Evolutionary conservation across 2,797 vertebrate species (phyloP), one percentile per base, ranked within the genome.

Genomic region (Diceros bicornis): DNA sequence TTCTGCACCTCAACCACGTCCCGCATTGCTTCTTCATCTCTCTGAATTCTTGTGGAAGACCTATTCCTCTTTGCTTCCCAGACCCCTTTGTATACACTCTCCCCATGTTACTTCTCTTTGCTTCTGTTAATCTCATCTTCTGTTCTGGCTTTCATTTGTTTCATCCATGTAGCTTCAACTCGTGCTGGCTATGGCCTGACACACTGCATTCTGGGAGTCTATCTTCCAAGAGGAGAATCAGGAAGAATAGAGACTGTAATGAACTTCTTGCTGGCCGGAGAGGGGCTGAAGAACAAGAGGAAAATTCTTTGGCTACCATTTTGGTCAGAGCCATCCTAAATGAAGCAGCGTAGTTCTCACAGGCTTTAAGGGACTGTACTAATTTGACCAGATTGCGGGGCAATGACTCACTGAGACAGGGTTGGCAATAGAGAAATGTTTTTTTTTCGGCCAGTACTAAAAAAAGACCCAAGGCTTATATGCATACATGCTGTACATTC

Each of bases 361-460:
- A 84, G 83, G 44, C 94, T 94, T 89, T 95, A 97, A 96, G 89
- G 74, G 75, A 78, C 77, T 75, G 74, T 89, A 83, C 94, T 93
- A 87, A 97, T 97, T 96, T 95, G 93, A 96, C 89, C 66, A 91
- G 83, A 91, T 96, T 91, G 50, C 96, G 97, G 66, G 59, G 68
- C 82, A 89, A 8, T 97, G 97, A 98, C 90, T 98, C 96, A 97
- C n/a, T 61, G 93, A 95, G 88, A 79, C 93, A 93, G 69, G 86
- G 83, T 94, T 97, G 83, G 96, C 3, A 0, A 74, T 91, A 97
- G 81, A 95, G 94, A 95, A 95, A 89, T 78, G 3, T 2, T 69
- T 90, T 93, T 93, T 92, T 72, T 50, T 20, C 1, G 13, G 50
- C 41, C 59, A 91, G 69, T 95, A 72, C 93, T 96, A 95, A 97